phyloP scores from a whole-genome alignment of 2,888 invertebrate species.

The Hirtodrosophila confusa region DNA sequence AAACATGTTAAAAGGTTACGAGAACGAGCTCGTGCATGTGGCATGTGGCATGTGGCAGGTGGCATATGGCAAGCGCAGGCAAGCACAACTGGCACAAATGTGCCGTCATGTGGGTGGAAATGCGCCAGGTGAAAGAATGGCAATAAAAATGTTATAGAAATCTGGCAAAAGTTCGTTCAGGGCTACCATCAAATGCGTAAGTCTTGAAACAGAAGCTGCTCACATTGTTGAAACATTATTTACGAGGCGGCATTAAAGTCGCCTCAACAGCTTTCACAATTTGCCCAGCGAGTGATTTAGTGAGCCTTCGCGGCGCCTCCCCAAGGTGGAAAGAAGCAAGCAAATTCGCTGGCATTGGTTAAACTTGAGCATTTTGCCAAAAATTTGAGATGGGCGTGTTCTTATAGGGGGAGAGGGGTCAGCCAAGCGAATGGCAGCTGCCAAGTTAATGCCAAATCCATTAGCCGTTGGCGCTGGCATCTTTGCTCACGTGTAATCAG shows the following conservation, averaged over 20 bases:
- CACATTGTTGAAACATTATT: conserved; percentile 46
- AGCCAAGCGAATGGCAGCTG: conserved; percentile 56
- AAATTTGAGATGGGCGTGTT: conserved; percentile 14
- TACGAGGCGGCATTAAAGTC: conserved; percentile 43
- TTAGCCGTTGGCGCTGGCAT: conserved; percentile 49
- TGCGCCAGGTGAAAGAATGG: conserved; percentile 40
- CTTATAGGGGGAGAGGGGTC: conserved; percentile 1
- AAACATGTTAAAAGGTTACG: conserved; percentile 28
- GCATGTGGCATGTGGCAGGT: conserved; percentile 10
- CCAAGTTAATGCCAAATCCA: conserved; percentile 64
- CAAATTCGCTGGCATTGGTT: conserved; percentile 27
- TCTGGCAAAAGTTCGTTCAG: conserved; percentile 21
- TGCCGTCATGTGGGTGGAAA: conserved; percentile 36
- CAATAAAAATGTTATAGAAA: conserved; percentile 53
- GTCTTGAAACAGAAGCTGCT: conserved; percentile 2
- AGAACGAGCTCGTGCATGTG: not conserved
- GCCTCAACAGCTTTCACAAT: conserved; percentile 32
- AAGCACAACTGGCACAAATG: conserved; percentile 26
- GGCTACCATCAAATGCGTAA: conserved; percentile 11
- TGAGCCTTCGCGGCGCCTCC: not conserved
- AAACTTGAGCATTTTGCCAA: conserved; percentile 40
- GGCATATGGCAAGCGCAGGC: conserved; percentile 13
- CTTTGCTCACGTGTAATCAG: conserved; percentile 52
- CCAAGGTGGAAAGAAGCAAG: conserved; percentile 18
- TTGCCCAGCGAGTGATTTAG: conserved; percentile 44